These are phyloP conservation scores for Holothuria glaberrima DNA, from an alignment of 35 echinoderm and acorn worm species.

Conservation along the genomic window DNA sequence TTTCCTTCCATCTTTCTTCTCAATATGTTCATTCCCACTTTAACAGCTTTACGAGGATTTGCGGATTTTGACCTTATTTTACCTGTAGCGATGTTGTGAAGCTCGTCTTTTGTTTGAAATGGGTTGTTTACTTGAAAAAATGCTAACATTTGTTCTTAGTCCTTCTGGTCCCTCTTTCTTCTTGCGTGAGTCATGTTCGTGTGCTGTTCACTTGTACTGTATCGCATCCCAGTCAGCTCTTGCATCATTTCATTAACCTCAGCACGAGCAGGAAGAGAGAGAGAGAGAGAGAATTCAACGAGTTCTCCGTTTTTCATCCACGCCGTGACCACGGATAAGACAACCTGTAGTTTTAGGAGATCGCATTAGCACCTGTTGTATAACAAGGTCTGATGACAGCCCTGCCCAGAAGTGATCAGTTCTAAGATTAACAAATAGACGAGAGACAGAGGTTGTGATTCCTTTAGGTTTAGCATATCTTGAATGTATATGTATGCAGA, in stretches of 20 bases:
- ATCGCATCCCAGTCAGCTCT: constrained; percentile 16
- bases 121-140: not conserved
- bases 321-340: constrained; percentile 60
- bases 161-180: not conserved
- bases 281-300: constrained; percentile 4
- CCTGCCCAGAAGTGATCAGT: constrained; percentile 68
- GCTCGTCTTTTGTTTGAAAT: not conserved
- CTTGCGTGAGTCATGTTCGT: not conserved
- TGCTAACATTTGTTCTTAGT: too few species aligned
- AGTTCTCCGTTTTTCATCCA: constrained; percentile 25
- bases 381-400: constrained; percentile 65
- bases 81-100: not conserved
- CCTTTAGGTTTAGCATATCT: constrained; percentile 37
- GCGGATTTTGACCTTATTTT: not conserved
- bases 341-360: constrained; percentile 53
- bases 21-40: not conserved
- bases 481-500: constrained; percentile 37
- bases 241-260: constrained; percentile 71
- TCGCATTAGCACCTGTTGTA: constrained; percentile 73
- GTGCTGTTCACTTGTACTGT: not conserved
- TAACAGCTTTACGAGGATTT: not conserved
- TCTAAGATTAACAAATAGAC: not conserved
- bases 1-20: not conserved
- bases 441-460: not conserved
- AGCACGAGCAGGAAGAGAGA: constrained; percentile 26